Percentiles rank a stretch among this genome's conserved stretches.
phyloP scores from a whole-genome alignment of 2,888 invertebrate genomes.

The Drosophila demipolita region DNA sequence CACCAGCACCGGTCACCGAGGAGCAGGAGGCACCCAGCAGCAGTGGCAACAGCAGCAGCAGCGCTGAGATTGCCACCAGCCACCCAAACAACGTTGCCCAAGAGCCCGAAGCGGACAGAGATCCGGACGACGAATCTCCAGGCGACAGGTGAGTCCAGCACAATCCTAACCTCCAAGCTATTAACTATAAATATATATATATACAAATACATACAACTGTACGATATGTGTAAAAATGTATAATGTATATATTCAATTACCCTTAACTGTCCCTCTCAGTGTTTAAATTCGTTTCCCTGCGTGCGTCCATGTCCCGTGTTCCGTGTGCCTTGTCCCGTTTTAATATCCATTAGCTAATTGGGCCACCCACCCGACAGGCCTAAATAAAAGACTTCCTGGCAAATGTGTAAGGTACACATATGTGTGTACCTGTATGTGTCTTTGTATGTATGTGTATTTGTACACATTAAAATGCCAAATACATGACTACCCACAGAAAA shows the following conservation, averaged over 20 bases:
- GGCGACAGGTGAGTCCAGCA: constrained; percentile 66
- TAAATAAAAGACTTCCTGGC: constrained; percentile 22
- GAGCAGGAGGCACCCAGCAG: constrained; percentile 46
- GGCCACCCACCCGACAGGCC: constrained; percentile 45
- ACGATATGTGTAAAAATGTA: constrained; percentile 2
- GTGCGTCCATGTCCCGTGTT: constrained; percentile 30
- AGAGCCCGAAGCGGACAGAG: constrained; percentile 16
- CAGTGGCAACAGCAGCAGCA: constrained; percentile 46
- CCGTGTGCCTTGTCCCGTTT: no score
- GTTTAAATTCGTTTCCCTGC: constrained; percentile 33
- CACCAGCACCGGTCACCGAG: constrained; percentile 41
- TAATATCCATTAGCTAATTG: constrained; percentile 75
- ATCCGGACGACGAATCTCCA: constrained; percentile 48
- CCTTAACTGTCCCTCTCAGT: constrained; percentile 9
- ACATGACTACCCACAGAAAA: not conserved
- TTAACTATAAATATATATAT: constrained; percentile 6
- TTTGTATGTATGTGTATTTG: not conserved
- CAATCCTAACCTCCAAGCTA: not conserved
- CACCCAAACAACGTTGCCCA: not conserved
- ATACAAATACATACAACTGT: not conserved
- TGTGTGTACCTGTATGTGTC: not conserved
- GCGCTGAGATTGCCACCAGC: constrained; percentile 6
- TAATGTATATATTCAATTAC: constrained; percentile 11
- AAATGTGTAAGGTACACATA: constrained; percentile 4
- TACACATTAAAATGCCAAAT: not conserved